A percentile compares a stretch with the other conserved stretches of the same genome.
Evolutionary conservation across 1,140 invertebrate genomes (phyloP).

Genomic region (Nasonia giraulti): DNA sequence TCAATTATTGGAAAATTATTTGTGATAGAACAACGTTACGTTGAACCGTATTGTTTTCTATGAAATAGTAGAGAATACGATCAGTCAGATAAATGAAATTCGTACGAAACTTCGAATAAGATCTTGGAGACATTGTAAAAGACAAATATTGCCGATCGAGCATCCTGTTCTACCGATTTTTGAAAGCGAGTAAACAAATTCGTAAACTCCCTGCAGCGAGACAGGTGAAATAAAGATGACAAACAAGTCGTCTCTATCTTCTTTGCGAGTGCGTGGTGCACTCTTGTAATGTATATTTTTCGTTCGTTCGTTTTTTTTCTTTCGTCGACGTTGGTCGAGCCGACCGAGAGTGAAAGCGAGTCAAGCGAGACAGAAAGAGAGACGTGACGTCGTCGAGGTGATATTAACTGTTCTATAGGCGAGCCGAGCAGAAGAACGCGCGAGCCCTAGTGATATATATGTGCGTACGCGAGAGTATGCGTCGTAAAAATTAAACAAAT

Average conservation of each 20-base stretch:
- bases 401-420: slow-evolving; percentile 43
- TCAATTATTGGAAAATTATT: neutral
- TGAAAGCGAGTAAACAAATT: neutral
- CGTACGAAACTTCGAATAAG: neutral
- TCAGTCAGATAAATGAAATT: neutral
- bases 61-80: neutral
- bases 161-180: neutral
- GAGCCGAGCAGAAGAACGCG: neutral
- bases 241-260: slow-evolving; percentile 3
- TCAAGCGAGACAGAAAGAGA: neutral
- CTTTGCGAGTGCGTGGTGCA: neutral
- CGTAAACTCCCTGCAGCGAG: neutral
- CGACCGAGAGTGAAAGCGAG: neutral
- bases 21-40: neutral
- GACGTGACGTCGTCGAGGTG: slow-evolving; percentile 27
- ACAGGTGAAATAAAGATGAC: neutral
- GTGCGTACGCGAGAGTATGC: slow-evolving; percentile 11
- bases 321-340: slow-evolving; percentile 21
- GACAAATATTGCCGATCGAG: neutral
- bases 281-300: slow-evolving; percentile 41
- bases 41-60: neutral
- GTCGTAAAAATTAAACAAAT: neutral
- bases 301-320: slow-evolving; percentile 15
- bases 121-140: neutral
- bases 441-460: slow-evolving; percentile 28